Base-by-base conservation (phyloP, 2,113 vertebrate species). In the Oenanthe melanoleuca region DNA sequence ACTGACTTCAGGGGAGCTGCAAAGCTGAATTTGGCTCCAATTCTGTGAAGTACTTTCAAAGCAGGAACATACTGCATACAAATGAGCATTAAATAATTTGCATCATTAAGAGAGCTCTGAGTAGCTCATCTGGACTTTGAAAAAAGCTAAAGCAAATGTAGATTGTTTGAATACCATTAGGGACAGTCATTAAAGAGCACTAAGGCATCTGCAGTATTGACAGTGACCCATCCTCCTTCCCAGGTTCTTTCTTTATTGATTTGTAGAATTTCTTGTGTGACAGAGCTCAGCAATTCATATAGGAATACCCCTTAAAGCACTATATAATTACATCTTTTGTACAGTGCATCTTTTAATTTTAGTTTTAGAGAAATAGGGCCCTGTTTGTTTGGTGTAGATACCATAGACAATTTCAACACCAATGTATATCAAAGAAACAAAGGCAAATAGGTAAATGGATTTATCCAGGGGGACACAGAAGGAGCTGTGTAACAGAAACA, bases 41-140 rank as follows among this genome's bases (percentile, higher is more conserved):
- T 96, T 92, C 79, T 44, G 56, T 86, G 55, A 83, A 95, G 96
- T 26, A 71, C 81, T 96, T 92, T 86, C 71, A 86, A 65, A 80
- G 95, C 75, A 93, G 88, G 89, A 95, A 59, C 94, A 74, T 40
- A 67, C 81, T 92, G 94, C 92, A 96, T 96, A 95, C 94, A 96
- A 96, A 97, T 96, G 85, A 96, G 95, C 12, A 33, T 92, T 95
- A 96, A 96, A 95, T 94, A 94, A 97, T 92, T 92, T 0, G 15
- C 87, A 93, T 92, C 92, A 92, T 96, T 96, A 92, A 85, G 59
- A 85, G 80, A 92, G 79, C 92, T 92, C 95, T 19, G 18, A 94
- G 93, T 79, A 66, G 92, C 94, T 97, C 92, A 90, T 96, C 88
- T 90, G 92, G 89, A 93, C 93, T 88, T 66, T 45, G 85, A 92